phyloP scores from a whole-genome alignment of 2,797 vertebrate genomes.

The Graptemys geographica region DNA sequence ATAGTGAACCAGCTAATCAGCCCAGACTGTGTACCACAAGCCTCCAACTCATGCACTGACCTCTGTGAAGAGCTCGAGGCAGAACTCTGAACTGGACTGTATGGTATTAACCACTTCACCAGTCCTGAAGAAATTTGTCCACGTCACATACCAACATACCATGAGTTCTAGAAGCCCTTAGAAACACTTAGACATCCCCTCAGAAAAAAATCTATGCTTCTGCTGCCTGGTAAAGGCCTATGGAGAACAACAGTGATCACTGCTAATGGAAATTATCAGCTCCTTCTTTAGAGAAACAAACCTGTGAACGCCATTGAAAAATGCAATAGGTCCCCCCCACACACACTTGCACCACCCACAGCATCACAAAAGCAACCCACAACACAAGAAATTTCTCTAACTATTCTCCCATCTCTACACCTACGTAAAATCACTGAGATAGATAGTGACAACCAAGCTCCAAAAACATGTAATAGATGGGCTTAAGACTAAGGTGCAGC shows the following conservation, averaged over 20 bases:
- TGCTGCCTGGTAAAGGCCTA: constrained; percentile 33
- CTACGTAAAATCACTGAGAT: not conserved
- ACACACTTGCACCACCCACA: not conserved
- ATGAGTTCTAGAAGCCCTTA: constrained; percentile 16
- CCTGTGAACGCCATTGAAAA: not conserved
- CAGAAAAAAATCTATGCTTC: not conserved
- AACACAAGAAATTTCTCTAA: not conserved
- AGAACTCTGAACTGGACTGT: constrained; percentile 31
- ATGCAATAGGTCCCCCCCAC: not conserved
- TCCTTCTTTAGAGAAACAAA: not conserved
- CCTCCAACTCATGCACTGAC: constrained; percentile 22
- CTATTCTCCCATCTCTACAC: not conserved
- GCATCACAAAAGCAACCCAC: not conserved
- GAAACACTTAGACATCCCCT: constrained; percentile 30
- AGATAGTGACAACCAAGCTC: not conserved
- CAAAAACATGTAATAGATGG: not conserved
- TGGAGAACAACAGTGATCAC: not conserved
- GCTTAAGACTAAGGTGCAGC: rapidly evolving
- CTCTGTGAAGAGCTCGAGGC: constrained; percentile 26
- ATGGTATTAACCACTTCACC: constrained; percentile 25
- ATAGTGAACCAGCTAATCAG: constrained; percentile 10
- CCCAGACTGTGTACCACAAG: constrained; percentile 27
- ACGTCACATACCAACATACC: constrained; percentile 13
- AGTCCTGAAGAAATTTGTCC: not conserved
- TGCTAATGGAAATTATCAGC: not conserved